Conservation (phyloP, 2,113 vertebrate species). For the Anoura caudifer region DNA sequence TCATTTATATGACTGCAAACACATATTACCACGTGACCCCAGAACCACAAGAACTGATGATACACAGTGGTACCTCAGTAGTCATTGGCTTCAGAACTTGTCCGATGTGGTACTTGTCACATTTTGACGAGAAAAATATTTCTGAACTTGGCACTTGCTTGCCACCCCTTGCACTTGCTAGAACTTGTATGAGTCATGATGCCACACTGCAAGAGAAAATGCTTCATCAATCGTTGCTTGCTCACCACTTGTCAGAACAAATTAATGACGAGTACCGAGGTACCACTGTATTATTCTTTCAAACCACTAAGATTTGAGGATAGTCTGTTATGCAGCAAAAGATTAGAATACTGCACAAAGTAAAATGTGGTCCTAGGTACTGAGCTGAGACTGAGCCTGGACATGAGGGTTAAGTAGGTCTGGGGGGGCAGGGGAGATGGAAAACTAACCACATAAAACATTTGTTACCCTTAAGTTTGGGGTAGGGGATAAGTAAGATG, state of each 20-base stretch:
- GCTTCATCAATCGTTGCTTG: no score
- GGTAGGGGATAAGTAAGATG: background rate
- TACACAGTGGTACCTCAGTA: no score
- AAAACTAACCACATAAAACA: background rate
- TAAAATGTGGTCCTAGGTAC: background rate
- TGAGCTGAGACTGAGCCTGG: background rate
- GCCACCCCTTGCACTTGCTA: no score
- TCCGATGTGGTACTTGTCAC: no score
- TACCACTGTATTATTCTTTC: background rate
- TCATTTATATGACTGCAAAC: background rate
- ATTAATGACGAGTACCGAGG: no score
- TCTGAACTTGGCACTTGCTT: no score
- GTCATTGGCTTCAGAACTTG: no score
- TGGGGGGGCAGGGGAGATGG: background rate
- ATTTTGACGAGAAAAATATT: no score
- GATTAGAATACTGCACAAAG: background rate
- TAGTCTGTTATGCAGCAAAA: background rate
- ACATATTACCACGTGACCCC: background rate
- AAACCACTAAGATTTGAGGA: background rate
- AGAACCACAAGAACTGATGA: background rate
- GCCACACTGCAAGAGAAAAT: no score
- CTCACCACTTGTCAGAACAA: no score
- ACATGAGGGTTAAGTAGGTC: background rate
- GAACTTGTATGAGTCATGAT: no score
- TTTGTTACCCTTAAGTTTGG: background rate